Evolutionary conservation across 2,113 vertebrate genomes (phyloP).

Genomic region (Amazona vittata): DNA sequence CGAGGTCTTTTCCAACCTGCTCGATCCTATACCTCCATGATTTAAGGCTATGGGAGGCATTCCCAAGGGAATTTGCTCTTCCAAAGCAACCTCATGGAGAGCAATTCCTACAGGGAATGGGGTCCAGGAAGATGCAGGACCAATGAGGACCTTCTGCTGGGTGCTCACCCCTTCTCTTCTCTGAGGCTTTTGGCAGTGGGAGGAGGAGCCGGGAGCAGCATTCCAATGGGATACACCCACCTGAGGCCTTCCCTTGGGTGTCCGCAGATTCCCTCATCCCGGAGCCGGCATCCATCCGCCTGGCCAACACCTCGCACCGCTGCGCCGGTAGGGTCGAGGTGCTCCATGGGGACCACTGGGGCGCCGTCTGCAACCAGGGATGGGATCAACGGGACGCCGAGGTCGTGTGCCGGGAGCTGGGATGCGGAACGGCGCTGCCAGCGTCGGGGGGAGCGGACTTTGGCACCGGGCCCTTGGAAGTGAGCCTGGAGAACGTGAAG

Average conservation of each 20-base stretch:
- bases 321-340: conserved; percentile 73
- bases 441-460: neutral
- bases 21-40: neutral
- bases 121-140: neutral
- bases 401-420: conserved; percentile 70
- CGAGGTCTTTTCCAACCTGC: neutral
- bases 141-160: neutral
- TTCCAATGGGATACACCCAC: neutral
- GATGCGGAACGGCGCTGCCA: neutral
- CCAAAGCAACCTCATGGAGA: neutral
- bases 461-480: conserved; percentile 5
- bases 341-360: conserved; percentile 61
- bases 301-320: conserved; percentile 2
- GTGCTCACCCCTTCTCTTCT: too few relatives aligned
- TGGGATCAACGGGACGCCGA: conserved; percentile 56
- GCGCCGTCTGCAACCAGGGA: conserved; percentile 30
- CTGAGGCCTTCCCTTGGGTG: too few relatives aligned
- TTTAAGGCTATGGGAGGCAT: neutral
- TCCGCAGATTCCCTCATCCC: neutral
- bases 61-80: neutral
- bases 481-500: conserved; percentile 66
- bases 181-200: neutral
- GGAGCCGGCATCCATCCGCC: neutral
- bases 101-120: neutral
- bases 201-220: neutral